These are phyloP conservation scores for Pristionchus fissidentatus DNA, from an alignment of 2,888 invertebrate species.

Conservation along the genomic window DNA sequence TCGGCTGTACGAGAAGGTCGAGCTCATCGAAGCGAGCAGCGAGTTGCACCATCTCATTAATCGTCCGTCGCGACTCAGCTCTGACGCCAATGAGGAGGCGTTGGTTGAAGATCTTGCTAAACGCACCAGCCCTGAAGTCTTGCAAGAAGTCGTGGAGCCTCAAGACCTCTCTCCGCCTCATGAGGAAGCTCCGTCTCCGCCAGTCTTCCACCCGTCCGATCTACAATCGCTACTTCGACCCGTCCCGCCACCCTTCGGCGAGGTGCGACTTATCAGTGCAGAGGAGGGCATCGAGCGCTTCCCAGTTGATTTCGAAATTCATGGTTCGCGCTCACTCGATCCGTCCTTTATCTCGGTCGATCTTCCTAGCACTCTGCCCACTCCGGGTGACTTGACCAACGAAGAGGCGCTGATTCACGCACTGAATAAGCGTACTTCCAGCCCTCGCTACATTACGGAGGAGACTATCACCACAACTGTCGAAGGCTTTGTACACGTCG, in stretches of 20 bases:
- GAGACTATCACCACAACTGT: not conserved
- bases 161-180: not conserved
- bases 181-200: not conserved
- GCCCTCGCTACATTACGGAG: not conserved
- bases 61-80: not conserved
- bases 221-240: not conserved
- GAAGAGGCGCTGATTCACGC: not conserved
- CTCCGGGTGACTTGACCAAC: not conserved
- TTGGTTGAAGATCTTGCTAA: not conserved
- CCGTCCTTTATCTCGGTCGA: not conserved
- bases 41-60: not conserved
- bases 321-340: not conserved
- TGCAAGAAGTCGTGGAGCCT: not conserved
- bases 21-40: not conserved
- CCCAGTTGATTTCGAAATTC: not conserved
- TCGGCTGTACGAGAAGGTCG: not conserved
- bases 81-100: not conserved
- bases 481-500: not conserved
- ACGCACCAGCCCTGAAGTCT: too few species aligned
- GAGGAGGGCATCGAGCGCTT: conserved; percentile 18
- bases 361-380: not conserved
- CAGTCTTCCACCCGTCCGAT: not conserved
- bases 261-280: not conserved
- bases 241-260: not conserved
- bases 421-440: too few species aligned